Evolutionary conservation across 2,113 vertebrate genomes (phyloP).

Genomic region (Cavia porcellus): DNA sequence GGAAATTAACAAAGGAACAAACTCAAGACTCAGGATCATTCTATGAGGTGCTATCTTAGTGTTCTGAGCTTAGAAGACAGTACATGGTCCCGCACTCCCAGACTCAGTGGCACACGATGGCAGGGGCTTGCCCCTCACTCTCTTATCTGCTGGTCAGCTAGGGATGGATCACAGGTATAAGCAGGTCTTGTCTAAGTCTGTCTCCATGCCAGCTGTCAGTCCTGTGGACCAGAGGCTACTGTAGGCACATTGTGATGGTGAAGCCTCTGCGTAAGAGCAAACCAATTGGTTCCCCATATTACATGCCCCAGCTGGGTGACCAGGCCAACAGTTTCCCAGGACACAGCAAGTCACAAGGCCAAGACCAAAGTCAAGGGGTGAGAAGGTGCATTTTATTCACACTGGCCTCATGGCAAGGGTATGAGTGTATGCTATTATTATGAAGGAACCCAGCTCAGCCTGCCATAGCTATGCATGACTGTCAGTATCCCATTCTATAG

Average conservation of each 20-base stretch:
- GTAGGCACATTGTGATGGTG: background rate
- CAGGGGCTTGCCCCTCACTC: background rate
- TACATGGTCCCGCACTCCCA: background rate
- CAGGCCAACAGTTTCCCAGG: background rate
- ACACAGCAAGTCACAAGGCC: background rate
- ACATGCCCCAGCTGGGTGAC: background rate
- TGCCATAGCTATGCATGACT: no score
- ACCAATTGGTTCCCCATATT: background rate
- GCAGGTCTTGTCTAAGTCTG: background rate
- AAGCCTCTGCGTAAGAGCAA: background rate
- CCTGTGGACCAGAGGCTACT: background rate
- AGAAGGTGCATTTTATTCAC: background rate
- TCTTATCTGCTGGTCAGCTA: background rate
- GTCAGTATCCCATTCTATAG: no score
- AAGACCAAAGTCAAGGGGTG: background rate
- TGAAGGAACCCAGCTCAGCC: background rate
- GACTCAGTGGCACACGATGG: accelerated
- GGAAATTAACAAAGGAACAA: background rate
- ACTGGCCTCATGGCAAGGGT: background rate
- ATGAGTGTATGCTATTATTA: background rate
- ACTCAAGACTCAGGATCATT: background rate
- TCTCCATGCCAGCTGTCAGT: background rate
- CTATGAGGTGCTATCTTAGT: background rate
- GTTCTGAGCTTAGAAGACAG: background rate
- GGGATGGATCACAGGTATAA: background rate